These are phyloP conservation scores for Fragum fragum DNA, from an alignment of 2,888 invertebrate genomes.

Conservation along the genomic window DNA sequence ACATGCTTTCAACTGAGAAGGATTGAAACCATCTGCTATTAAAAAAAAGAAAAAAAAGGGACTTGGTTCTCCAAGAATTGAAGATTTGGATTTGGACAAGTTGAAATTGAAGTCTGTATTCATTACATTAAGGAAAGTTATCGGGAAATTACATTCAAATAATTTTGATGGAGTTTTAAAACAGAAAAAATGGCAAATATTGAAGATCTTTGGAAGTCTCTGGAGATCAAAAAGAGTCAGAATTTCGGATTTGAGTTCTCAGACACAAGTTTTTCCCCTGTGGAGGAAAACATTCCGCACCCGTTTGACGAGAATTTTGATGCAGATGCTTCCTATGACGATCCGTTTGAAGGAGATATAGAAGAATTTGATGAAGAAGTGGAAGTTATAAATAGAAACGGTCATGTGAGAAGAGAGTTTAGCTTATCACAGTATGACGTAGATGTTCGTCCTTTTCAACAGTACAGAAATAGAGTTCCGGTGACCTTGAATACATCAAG, in stretches of 20 bases:
- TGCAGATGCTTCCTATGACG: slow-evolving; percentile 27
- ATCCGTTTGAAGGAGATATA: slow-evolving; percentile 50
- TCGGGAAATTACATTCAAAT: too few relatives aligned
- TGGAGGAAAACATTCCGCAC: slow-evolving; percentile 4
- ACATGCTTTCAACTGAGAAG: too few relatives aligned
- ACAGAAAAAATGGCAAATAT: slow-evolving; percentile 40
- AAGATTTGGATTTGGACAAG: too few relatives aligned
- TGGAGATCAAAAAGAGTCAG: slow-evolving; percentile 38
- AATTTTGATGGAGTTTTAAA: neutral
- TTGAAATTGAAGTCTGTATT: too few relatives aligned
- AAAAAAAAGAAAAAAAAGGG: too few relatives aligned
- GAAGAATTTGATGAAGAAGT: slow-evolving; percentile 52
- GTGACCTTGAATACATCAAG: neutral
- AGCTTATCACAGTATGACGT: slow-evolving; percentile 64
- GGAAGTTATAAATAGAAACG: slow-evolving; percentile 50
- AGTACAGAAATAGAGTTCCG: neutral
- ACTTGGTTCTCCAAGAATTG: too few relatives aligned
- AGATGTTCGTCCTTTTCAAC: slow-evolving; percentile 30
- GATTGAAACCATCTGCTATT: too few relatives aligned
- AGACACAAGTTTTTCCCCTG: neutral
- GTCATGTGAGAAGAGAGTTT: slow-evolving; percentile 51
- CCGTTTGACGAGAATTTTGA: slow-evolving; percentile 32
- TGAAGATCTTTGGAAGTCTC: slow-evolving; percentile 60
- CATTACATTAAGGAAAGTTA: too few relatives aligned
- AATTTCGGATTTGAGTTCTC: slow-evolving; percentile 1